Base-by-base conservation (phyloP, 2,113 vertebrate species). In the Grammomys surdaster region DNA sequence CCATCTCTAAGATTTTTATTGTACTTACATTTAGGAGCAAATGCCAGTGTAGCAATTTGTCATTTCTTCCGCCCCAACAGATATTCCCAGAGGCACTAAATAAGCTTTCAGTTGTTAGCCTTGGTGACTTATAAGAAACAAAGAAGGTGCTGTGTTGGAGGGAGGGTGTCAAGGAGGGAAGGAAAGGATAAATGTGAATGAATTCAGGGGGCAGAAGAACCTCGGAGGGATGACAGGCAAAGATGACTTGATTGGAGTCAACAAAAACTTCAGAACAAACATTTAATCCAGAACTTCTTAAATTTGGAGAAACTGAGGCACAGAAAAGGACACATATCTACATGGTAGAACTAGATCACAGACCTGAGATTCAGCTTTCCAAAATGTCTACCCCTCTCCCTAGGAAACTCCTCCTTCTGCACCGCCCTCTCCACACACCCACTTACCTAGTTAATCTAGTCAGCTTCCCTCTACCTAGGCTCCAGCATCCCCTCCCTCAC, bases 191-290 rank as follows among this genome's bases (percentile, higher is more conserved):
- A 82, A 60, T 0, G 24, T 33, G 22, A 72, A 31, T 3, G 54
- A 28, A 73, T 13, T 9, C 43, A 48, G 46, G 70, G 85, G 16
- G 9, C 26, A 60, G 67, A 43, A 16, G 46, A 31, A 11, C 26
- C 8, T 6, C 2, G 5, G 12, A 12, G 3, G 60, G 3, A 4
- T 7, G 7, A 36, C 11, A 3, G 9, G 4, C 8, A 26, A 0
- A 67, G 4, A 31, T 3, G 8, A 28, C 4, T 33, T 40, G 13
- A 1, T 0, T 4, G 26, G 33, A 60, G 19, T 43, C 46, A 54
- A 46, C 7, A 28, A n/a, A 85, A 56, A 72, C 60, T 87, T 78
- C 80, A 14, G 85, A n/a, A 22, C 85, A 87, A 86, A 26, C 85
- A 93, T 58, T 48, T 43, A 36, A 28, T 33, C 40, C 14, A 89